Evolutionary conservation across 2,888 invertebrate species (phyloP).

Genomic region (Mechanitis mazaeus): DNA sequence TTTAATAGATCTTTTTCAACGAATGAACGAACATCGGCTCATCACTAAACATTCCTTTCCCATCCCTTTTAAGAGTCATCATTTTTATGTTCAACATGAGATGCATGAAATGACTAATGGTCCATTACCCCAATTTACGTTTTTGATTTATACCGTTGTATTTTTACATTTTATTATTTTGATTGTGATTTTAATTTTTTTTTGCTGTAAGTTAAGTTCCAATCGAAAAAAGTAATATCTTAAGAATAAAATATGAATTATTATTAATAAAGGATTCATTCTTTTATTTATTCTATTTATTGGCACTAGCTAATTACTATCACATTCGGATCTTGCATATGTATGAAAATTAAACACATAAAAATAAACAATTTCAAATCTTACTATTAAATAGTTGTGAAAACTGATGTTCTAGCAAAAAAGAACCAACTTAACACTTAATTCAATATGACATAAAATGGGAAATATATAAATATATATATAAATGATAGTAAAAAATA

Average conservation of each 20-base stretch:
- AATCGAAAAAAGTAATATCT: conserved; percentile 22
- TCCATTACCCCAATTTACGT: neutral
- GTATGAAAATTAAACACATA: conserved; percentile 12
- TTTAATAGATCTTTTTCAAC: conserved; percentile 7
- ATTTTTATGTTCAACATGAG: neutral
- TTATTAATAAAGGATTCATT: conserved; percentile 25
- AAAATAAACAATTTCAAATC: neutral
- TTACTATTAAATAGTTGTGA: too few relatives aligned
- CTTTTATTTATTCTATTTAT: conserved; percentile 41
- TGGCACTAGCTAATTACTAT: conserved; percentile 70
- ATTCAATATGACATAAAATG: too few relatives aligned
- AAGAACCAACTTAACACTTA: neutral
- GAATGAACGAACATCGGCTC: neutral
- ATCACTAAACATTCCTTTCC: neutral
- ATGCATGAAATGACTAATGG: neutral
- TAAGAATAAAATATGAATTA: conserved; percentile 20
- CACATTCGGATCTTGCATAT: conserved; percentile 50
- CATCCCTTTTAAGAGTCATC: neutral
- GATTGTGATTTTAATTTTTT: neutral
- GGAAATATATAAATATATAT: too few relatives aligned
- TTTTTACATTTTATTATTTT: neutral
- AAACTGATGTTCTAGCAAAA: neutral
- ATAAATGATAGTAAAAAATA: too few relatives aligned
- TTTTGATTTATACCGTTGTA: neutral
- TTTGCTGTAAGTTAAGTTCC: neutral